Base-by-base conservation (phyloP, 2,888 invertebrate genomes). In the Drosophila bunnanda region DNA sequence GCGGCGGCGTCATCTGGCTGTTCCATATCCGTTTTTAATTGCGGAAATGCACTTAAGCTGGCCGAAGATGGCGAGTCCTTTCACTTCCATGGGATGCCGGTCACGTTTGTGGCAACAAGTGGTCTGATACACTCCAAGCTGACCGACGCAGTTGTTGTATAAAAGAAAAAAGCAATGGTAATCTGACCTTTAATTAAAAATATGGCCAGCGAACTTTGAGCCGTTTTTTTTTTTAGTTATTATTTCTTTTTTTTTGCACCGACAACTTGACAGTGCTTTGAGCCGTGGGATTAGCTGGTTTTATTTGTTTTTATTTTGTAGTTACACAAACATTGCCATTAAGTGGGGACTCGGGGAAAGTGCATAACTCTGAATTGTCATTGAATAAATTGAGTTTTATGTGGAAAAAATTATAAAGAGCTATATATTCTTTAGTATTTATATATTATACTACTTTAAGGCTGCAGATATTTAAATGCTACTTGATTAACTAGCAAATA, bases 51-150 rank as follows among this genome's bases (percentile, higher is more conserved):
- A 79, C 56, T 78, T 78, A 66, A 65, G 69, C 58, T 46, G 44
- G 39, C 25, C 50, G 6, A 15, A 22, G 41, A 22, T 39, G 39
- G 25, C 20, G 44, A 53, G 58, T 62, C 57, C 36, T 8, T 3
- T 30, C 39, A 6, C 1, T 10, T 15, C 22, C 54, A 48, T 52
- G 54, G 39, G 46, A 79, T 74, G 73, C 78, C 20, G 52, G 80
- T 87, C 83, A 84, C 83, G 83, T 84, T 84, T 87, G 72, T 75
- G 80, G 79, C 82, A 82, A 76, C 80, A 84, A 82, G 76, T 87
- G 85, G 59, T 20, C 58, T 4, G 52, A 20, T 44, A 39, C 60
- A 44, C 61, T 67, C 43, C 36, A 20, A 61, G 55, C 57, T 46
- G 56, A 65, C 43, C 41, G 0, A 15, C 25, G 43, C 55, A 44